Evolutionary conservation across 2,888 invertebrate genomes (phyloP).

Genomic region (Stenchaetothrips biformis): DNA sequence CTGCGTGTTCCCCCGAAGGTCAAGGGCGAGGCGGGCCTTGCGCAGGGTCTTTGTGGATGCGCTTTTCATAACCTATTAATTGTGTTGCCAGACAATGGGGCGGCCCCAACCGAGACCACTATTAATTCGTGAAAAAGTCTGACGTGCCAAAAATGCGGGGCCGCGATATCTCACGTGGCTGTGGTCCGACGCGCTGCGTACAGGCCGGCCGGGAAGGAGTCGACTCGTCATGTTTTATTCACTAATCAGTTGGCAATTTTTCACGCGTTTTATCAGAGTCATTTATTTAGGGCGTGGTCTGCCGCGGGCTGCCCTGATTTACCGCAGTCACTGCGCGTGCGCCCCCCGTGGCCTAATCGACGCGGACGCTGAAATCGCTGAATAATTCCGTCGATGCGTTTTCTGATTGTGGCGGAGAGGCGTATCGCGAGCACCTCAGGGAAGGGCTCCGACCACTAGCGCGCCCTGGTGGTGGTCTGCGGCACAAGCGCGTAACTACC

Average conservation of each 20-base stretch:
- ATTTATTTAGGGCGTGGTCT: neutral
- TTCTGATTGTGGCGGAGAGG: neutral
- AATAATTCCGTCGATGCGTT: slow-evolving; percentile 11
- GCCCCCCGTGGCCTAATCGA: neutral
- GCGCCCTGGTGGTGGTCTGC: too few relatives aligned
- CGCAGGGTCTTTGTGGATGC: neutral
- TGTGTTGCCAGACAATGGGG: slow-evolving; percentile 5
- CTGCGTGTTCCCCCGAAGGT: neutral
- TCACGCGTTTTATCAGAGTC: neutral
- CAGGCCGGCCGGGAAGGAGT: neutral
- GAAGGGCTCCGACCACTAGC: too few relatives aligned
- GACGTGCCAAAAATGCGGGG: neutral
- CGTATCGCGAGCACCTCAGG: neutral
- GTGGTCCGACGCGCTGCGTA: too few relatives aligned
- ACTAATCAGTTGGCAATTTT: slow-evolving; percentile 22
- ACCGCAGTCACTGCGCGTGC: neutral
- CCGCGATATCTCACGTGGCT: neutral
- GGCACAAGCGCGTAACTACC: too few relatives aligned
- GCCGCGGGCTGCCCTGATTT: neutral
- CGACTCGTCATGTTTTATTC: slow-evolving; percentile 20
- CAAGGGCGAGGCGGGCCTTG: neutral
- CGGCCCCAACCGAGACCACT: neutral
- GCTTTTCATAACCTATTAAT: slow-evolving; percentile 20
- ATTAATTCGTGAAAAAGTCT: neutral
- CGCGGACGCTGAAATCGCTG: neutral